Percentiles rank a stretch among this genome's conserved stretches.
phyloP scores from a whole-genome alignment of 2,888 invertebrate genomes.

The Linnaemya tessellans region DNA sequence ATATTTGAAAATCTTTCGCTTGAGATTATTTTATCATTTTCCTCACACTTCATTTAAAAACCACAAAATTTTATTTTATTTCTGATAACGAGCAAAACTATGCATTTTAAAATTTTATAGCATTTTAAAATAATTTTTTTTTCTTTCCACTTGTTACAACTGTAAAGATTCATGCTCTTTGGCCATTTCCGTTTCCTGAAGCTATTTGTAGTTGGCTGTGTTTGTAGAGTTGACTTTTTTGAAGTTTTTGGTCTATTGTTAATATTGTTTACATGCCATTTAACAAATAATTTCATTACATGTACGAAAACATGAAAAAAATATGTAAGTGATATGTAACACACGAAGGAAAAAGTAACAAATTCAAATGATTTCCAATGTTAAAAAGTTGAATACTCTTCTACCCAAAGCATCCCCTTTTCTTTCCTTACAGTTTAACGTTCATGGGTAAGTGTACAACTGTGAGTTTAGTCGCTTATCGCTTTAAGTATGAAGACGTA shows the following conservation, averaged over 20 bases:
- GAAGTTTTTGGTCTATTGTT: slow-evolving; percentile 54
- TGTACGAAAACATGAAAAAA: slow-evolving; percentile 56
- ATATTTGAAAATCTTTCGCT: slow-evolving; percentile 47
- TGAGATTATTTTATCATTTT: slow-evolving; percentile 63
- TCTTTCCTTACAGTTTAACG: slow-evolving; percentile 43
- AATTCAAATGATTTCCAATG: background rate
- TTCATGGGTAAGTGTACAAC: slow-evolving; percentile 6
- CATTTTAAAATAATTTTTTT: slow-evolving; percentile 39
- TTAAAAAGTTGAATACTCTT: background rate
- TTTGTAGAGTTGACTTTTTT: slow-evolving; percentile 55
- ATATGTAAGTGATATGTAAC: slow-evolving; percentile 11
- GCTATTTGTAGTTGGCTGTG: slow-evolving; percentile 63
- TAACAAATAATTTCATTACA: slow-evolving; percentile 82
- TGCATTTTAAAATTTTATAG: slow-evolving; percentile 48
- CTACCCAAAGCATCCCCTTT: background rate
- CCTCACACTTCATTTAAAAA: slow-evolving; percentile 67
- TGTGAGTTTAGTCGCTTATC: slow-evolving; percentile 31
- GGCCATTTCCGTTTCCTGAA: slow-evolving; percentile 70
- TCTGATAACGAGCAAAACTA: slow-evolving; percentile 26
- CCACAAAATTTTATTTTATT: slow-evolving; percentile 42
- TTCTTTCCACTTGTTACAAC: slow-evolving; percentile 58
- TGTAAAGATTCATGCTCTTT: slow-evolving; percentile 50
- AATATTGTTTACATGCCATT: slow-evolving; percentile 80
- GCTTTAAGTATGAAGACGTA: slow-evolving; percentile 44
- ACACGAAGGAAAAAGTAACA: slow-evolving; percentile 40